phyloP scores from a whole-genome alignment of 2,888 invertebrate genomes.

The Heteromyza rotundicornis region DNA sequence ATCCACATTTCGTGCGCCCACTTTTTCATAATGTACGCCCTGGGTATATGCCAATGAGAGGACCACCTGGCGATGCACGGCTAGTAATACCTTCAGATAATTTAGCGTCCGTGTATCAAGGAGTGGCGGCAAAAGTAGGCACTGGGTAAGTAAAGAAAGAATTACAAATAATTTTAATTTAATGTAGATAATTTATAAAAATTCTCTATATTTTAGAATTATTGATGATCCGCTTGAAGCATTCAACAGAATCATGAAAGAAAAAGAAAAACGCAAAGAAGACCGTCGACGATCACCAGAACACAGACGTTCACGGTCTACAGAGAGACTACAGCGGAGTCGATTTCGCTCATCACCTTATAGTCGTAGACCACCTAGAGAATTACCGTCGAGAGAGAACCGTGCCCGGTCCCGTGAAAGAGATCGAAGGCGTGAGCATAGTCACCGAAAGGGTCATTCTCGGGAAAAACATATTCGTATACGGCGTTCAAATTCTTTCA shows the following conservation, averaged over 20 bases:
- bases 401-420: slow-evolving; percentile 41
- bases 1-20: slow-evolving; percentile 30
- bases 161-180: not conserved
- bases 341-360: slow-evolving; percentile 52
- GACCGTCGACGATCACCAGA: slow-evolving; percentile 64
- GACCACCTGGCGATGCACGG: slow-evolving; percentile 28
- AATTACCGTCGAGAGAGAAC: slow-evolving; percentile 36
- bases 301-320: slow-evolving; percentile 61
- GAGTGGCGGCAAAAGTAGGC: slow-evolving; percentile 59
- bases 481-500: slow-evolving; percentile 41
- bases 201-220: slow-evolving; percentile 60
- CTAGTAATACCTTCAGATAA: slow-evolving; percentile 46
- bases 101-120: slow-evolving; percentile 59
- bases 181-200: no score
- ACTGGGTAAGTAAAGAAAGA: slow-evolving; percentile 48
- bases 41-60: slow-evolving; percentile 39
- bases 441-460: slow-evolving; percentile 33
- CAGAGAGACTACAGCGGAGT: slow-evolving; percentile 43
- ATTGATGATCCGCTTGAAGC: slow-evolving; percentile 87
- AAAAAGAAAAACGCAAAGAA: slow-evolving; percentile 72
- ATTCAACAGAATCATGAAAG: slow-evolving; percentile 84
- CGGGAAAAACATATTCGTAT: slow-evolving; percentile 31
- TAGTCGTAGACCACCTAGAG: slow-evolving; percentile 48
- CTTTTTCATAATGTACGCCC: slow-evolving; percentile 40
- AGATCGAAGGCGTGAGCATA: slow-evolving; percentile 25